Evolutionary conservation across 2,888 invertebrate species (phyloP), one percentile per base, ranked within the genome.

Genomic region (Ptychoptera albimana): DNA sequence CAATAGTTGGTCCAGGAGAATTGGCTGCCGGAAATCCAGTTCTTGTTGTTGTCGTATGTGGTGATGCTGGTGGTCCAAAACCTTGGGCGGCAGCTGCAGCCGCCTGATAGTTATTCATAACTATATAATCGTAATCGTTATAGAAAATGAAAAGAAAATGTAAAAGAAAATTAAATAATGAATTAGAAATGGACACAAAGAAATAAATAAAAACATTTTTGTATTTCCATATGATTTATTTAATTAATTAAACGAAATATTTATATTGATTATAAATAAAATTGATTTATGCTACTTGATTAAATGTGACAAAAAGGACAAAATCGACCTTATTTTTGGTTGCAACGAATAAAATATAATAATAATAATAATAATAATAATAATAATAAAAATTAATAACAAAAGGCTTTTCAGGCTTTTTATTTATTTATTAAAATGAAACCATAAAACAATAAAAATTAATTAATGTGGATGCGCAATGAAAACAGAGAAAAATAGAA

Each of bases 61-160:
- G 86, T 50, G 85, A 85, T 54, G 84, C 83, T 49, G 85, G 85
- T 49, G 85, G 86, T 32, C 82, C 82, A 60, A 79, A 82, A 46
- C 81, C 82, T 56, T 81, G 80, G 51, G 79, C 78, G 52, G 84
- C 85, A 53, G 77, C 77, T 51, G 79, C 79, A 53, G 77, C 76
- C 46, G 86, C 85, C 63, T 86, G 86, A 70, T 92, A 92, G 76
- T 89, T 92, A 75, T 88, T 89, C 86, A 93, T 91, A 71, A 93
- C 92, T 88, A 82, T 55, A 75, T 3, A 23, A 23, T 5, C 3
- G 3, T 55, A 69, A 50, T 53, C 54, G 52, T 51, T 52, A 23
- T 5, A 23, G 7, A 23, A 5, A 23, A 5, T 23, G 23, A 23
- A 23, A 23, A 23, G 3, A 55, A 69, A 50, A 54, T 54, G 52